Base-by-base conservation (phyloP, 2,888 invertebrate genomes). In the Escarpia spicata region DNA sequence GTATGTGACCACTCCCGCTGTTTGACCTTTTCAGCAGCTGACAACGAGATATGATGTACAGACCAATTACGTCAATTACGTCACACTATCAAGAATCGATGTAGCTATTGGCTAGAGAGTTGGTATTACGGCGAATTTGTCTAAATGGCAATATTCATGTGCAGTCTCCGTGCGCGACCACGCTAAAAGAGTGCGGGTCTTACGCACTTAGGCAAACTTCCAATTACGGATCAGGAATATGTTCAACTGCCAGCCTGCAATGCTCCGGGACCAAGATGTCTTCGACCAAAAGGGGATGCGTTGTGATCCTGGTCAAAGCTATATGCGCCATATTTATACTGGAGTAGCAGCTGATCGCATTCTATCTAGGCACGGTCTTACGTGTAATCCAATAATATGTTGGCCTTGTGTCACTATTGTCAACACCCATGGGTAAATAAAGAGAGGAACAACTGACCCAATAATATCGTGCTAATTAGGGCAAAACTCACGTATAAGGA, bases 1-100 rank as follows among this genome's bases (percentile, higher is more conserved):
- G 0, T 52, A 52, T 75, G 19, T 75, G 26, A 75, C 75, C 19
- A n/a, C 26, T 93, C n/a, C 90, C 91, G 92, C 91, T 90, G 91
- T 26, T 19, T 75, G 75, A 75, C 26, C 75, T 75, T 75, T 26
- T 75, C 75, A 75, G 19, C 4, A n/a, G n/a, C 26, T 6, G 19
- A 75, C 19, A 75, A 15, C 19, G 75, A 26, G 19, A 75, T 75
- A 75, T 75, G 75, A 26, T 6, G n/a, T 75, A 75, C 19, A 75
- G 60, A 37, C 60, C 43, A n/a, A 43, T 45, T 43, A 45, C 92
- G 26, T 92, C 37, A 31, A 43, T 44, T 43, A 52, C 92, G n/a
- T 92, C 43, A 37, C 92, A 15, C 31, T 52, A 60, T 60, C 75
- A 90, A 75, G 92, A 60, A 43, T 92, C 91, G 75, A 90, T 43